Conservation (phyloP, 2,797 vertebrate species). For the Glossophaga mutica region DNA sequence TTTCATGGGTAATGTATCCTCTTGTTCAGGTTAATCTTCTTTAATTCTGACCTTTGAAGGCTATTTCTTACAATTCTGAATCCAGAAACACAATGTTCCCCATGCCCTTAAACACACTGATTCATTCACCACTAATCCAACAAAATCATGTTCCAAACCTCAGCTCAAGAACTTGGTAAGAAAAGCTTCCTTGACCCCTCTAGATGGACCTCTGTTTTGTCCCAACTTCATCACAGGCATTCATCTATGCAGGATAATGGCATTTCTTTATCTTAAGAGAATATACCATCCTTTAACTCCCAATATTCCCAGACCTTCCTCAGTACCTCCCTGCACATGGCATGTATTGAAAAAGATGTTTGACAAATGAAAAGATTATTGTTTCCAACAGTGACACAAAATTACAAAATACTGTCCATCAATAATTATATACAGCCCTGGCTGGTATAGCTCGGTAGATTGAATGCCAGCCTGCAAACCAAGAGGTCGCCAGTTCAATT, state of each 20-base stretch:
- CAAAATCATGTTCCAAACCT: not conserved
- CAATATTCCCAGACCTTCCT: not conserved
- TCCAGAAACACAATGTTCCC: not conserved
- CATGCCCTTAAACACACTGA: not conserved
- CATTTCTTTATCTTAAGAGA: not conserved
- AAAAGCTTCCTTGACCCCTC: not conserved
- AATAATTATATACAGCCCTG: not conserved
- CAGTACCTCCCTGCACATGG: not conserved
- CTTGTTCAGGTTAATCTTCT: not conserved
- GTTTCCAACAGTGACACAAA: slow-evolving; percentile 28
- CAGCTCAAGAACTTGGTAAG: not conserved
- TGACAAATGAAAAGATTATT: not conserved
- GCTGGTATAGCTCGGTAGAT: no score
- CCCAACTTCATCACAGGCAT: not conserved
- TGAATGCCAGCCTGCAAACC: no score
- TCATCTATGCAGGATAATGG: not conserved
- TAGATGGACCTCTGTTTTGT: not conserved
- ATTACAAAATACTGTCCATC: slow-evolving; percentile 38
- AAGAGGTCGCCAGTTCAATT: no score
- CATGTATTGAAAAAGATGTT: not conserved
- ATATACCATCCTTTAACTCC: not conserved
- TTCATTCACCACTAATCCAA: not conserved
- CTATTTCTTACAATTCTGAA: not conserved
- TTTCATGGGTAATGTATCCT: not conserved
- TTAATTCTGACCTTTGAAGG: not conserved